Evolutionary conservation across 2,113 vertebrate species (phyloP), one percentile per base, ranked within the genome.

Genomic region (Paralichthys olivaceus): DNA sequence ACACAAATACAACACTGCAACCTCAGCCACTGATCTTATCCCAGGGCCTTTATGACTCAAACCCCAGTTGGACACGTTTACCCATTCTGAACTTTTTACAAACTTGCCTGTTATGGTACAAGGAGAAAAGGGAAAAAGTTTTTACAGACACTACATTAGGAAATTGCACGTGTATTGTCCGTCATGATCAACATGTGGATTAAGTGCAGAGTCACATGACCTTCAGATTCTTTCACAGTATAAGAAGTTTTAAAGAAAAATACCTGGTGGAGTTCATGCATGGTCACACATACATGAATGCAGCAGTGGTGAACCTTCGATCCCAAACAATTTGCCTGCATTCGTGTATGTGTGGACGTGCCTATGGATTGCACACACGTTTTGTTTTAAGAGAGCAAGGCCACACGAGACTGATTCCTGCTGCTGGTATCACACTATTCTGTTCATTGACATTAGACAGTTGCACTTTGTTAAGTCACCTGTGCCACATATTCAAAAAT

Each of bases 31-130:
- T 79, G 77, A 91, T 91, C 80, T 72, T 71, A 84, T 83, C 74
- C 77, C 58, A 0, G 56, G 80, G 84, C 88, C 74, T 84, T 68
- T 73, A 64, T 81, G 85, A 89, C 68, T 89, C 87, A 89, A 85
- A 80, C 67, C 74, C 68, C 80, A 67, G 61, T 80, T 88, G 75
- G 85, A 80, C 73, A 72, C 72, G 59, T 77, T 77, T 69, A 71
- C 43, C 79, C 67, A 76, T 77, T 68, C 72, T 56, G 45, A 86
- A 90, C 79, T 90, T 80, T 66, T 32, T 75, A 66, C 61, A 83
- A 86, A 88, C 84, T 86, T 68, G 58, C 15, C 32, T 77, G 64
- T 62, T 75, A 56, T 32, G 54, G 17, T 23, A n/a, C 45, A 19
- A 49, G 20, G 32, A 28, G 43, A 47, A 53, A 53, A n/a, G 7